Base-by-base conservation (phyloP, 2,888 invertebrate genomes). In the Pollenia labialis region DNA sequence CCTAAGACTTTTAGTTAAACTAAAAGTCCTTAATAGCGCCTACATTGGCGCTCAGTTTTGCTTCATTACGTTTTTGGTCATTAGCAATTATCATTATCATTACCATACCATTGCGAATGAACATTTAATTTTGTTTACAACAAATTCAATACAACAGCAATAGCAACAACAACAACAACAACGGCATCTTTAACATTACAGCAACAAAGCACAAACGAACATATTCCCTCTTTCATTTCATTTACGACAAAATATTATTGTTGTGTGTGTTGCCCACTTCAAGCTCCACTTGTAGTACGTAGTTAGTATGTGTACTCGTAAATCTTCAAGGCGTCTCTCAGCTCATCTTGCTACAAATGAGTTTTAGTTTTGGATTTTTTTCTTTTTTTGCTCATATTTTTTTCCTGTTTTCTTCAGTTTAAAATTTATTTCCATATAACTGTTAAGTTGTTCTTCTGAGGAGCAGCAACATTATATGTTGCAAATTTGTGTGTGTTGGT, bases 61-160 rank as follows among this genome's bases (percentile, higher is more conserved):
- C 81, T 72, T 85, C 85, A 87, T 87, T 88, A 81, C 87, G 85
- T 88, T 87, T 88, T 88, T 85, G 88, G 89, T 89, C 89, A 89
- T 89, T 89, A 89, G 89, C 88, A 89, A 89, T 89, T 89, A 89
- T 89, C 89, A 89, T 89, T 89, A 89, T 88, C 87, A 88, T 88
- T 89, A 87, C 84, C 87, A 87, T 87, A 84, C 87, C 87, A 87
- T 84, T 87, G 89, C 85, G 89, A 88, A 89, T 84, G 84, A 87
- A 87, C 87, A 88, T 89, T 88, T 88, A 89, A 89, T 89, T 89
- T 89, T 64, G 88, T 77, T 71, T 75, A 88, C 80, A 83, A 81
- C 80, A 62, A 76, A 11, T 58, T 48, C 68, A 71, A 4, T 32
- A 48, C 66, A 68, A 46, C 72, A 81, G 58, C 44, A 71, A n/a